These are phyloP conservation scores for Chelonus insularis DNA, from an alignment of 1,140 invertebrate species.

Conservation along the genomic window DNA sequence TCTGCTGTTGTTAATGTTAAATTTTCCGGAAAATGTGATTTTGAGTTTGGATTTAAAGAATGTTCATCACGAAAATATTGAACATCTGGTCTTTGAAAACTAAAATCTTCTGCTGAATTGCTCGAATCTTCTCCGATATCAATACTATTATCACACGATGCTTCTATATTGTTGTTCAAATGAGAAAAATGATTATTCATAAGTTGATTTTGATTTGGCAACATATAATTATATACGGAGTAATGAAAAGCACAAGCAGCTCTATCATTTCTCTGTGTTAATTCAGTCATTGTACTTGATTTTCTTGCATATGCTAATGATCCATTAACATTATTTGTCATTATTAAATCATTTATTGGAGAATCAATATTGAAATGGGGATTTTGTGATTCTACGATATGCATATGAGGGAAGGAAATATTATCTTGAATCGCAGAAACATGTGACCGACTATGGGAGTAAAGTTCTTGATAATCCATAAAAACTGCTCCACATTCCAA, in stretches of 20 bases:
- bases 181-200: constrained; percentile 49
- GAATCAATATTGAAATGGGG: constrained; percentile 35
- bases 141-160: constrained; percentile 46
- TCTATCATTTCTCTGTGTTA: constrained; percentile 30
- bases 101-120: constrained; percentile 37
- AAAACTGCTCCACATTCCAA: constrained; percentile 47
- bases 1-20: constrained; percentile 8
- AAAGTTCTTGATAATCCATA: constrained; percentile 49
- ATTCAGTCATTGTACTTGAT: background rate
- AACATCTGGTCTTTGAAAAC: constrained; percentile 29
- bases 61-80: constrained; percentile 32
- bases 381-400: constrained; percentile 50
- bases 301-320: background rate
- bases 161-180: constrained; percentile 42
- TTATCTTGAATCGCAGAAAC: constrained; percentile 44
- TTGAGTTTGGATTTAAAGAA: constrained; percentile 35
- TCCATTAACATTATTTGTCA: background rate
- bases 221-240: constrained; percentile 49
- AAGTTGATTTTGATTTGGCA: constrained; percentile 46
- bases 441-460: constrained; percentile 46
- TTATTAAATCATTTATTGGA: background rate
- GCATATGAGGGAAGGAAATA: constrained; percentile 46
- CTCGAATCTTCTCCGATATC: constrained; percentile 47
- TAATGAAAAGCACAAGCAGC: constrained; percentile 48
- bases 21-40: constrained; percentile 38